Percentiles rank a stretch among this genome's conserved stretches.
These are phyloP conservation scores for Enteromius mattozi DNA, from an alignment of 2,797 vertebrate genomes.

Conservation along the genomic window DNA sequence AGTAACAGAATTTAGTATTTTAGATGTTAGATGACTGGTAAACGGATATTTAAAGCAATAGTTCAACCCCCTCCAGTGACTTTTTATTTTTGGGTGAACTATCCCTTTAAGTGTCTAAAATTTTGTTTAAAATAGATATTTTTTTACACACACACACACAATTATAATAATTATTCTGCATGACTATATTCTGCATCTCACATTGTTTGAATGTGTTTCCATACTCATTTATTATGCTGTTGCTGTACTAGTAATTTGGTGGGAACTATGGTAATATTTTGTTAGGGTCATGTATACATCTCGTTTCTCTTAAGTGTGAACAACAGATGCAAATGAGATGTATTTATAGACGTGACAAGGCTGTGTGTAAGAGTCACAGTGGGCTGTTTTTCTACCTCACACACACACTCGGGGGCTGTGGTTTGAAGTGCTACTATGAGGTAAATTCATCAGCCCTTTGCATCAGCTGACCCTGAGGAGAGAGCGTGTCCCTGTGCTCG, in stretches of 20 bases:
- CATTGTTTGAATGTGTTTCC: neutral
- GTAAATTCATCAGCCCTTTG: slow-evolving; percentile 75
- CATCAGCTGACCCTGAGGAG: slow-evolving; percentile 82
- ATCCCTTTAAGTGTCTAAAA: neutral
- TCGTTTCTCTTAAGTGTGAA: slow-evolving; percentile 21
- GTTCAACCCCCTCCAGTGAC: neutral
- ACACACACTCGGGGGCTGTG: slow-evolving; percentile 46
- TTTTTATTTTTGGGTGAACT: no score
- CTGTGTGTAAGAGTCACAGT: neutral
- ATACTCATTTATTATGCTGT: neutral
- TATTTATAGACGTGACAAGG: slow-evolving; percentile 25
- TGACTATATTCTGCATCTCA: neutral
- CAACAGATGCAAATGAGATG: slow-evolving; percentile 29
- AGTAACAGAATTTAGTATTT: slow-evolving; percentile 45
- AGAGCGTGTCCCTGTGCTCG: slow-evolving; percentile 74
- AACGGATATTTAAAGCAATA: neutral
- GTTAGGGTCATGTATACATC: neutral
- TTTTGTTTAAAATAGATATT: no score
- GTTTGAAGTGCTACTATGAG: slow-evolving; percentile 63
- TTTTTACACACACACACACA: no score
- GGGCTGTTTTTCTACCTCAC: slow-evolving; percentile 28
- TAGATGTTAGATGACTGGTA: neutral
- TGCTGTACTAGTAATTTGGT: neutral
- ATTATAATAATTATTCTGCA: no score
- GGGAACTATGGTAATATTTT: neutral